Evolutionary conservation across 2,888 invertebrate genomes (phyloP).

Genomic region (Xiphydria camelus): DNA sequence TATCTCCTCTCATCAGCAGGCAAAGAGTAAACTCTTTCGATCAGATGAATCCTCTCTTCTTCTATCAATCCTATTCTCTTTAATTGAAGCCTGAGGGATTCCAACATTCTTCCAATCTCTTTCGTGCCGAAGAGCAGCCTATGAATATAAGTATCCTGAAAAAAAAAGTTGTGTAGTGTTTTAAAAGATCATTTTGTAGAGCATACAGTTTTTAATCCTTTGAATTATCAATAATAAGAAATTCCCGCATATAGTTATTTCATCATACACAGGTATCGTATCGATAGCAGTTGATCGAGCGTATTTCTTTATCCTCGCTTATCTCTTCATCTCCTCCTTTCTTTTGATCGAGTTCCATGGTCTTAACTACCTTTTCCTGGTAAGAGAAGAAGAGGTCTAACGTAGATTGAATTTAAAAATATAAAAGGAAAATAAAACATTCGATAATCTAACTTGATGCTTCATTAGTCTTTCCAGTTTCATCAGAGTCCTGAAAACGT

Average conservation of each 20-base stretch:
- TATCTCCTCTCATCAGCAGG: conserved; percentile 12
- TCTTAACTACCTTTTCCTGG: conserved; percentile 7
- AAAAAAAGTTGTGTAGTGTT: too few species aligned
- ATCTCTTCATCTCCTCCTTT: too few species aligned
- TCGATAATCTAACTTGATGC: conserved; percentile 6
- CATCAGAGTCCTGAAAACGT: conserved; percentile 5
- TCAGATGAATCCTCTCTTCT: conserved; percentile 7
- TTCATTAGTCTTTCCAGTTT: conserved; percentile 8
- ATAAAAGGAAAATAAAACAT: too few species aligned
- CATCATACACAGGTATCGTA: conserved; percentile 1
- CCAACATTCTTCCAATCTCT: conserved; percentile 1
- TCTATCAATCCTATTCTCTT: conserved; percentile 10
- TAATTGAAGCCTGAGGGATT: conserved; percentile 6
- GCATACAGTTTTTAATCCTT: too few species aligned
- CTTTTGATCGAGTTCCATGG: conserved; percentile 5
- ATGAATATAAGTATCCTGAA: conserved; percentile 3
- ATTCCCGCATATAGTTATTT: too few species aligned
- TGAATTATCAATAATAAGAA: too few species aligned
- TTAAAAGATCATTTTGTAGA: too few species aligned
- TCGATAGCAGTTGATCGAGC: not conserved
- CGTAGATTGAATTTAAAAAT: too few species aligned
- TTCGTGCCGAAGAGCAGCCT: conserved; percentile 6
- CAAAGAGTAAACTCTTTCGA: conserved; percentile 12
- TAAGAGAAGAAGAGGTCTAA: too few species aligned
- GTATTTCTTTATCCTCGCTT: not conserved